Base-by-base conservation (phyloP, 2,113 vertebrate species). In the Solenodon paradoxus region DNA sequence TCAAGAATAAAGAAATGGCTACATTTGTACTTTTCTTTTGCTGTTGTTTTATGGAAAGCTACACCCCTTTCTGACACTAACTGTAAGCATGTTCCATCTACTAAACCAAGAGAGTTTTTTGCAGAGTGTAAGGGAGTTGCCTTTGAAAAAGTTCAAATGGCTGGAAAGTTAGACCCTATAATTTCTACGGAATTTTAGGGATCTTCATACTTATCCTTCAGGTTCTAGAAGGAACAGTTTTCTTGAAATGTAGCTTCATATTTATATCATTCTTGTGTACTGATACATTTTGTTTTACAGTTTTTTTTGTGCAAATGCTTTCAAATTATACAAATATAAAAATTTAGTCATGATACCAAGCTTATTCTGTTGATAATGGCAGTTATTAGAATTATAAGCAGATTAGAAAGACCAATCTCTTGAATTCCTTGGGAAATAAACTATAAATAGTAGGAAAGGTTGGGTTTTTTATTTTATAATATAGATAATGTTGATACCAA, bases 301-400 rank as follows among this genome's bases (percentile, higher is more conserved):
- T 19, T 68, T 4, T 47, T 8, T 35, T 26, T n/a, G 45, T 47
- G 20, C 1, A 92, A 77, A 81, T 49, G 32, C 2, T 94, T 75
- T 81, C 13, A 66, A 77, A 38, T 20, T 17, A 20, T 77, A 22
- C 16, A 90, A 55, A 64, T 59, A 6, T 63, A 64, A 81, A 11
- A 1, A 81, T 78, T 0, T 7, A 69, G 12, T 0, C 32, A 19
- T 68, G 55, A 1, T 5, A 9, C 4, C 0, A 19, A 7, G 1
- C 4, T 59, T 38, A 5, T 17, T 5, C 6, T 55, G 8, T 40
- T 82, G 9, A n/a, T 11, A 17, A 1, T 63, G 42, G 9, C 5
- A 61, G 8, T 7, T 72, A 30, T 28, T 51, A 63, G 28, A 82
- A 28, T 9, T 74, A 2, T 8, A 40, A 72, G 28, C 7, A 45